Conservation (phyloP, 1,140 invertebrate genomes). For the Lordiphosa clarofinis region DNA sequence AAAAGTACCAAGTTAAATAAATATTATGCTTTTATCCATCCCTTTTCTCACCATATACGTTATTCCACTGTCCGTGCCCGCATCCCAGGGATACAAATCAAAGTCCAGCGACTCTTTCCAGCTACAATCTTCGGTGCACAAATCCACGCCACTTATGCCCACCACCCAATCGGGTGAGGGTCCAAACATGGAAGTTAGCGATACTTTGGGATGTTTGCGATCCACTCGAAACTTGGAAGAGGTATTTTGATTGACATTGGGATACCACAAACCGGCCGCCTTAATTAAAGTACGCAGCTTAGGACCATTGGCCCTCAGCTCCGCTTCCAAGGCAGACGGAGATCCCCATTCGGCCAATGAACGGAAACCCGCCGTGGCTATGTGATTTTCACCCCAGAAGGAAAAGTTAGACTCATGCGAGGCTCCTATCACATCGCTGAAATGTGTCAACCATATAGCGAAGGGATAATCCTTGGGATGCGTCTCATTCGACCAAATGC, state of each 20-base stretch:
- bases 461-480: slow-evolving; percentile 98
- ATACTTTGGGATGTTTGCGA: slow-evolving; percentile 92
- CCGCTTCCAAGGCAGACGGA: slow-evolving; percentile 92
- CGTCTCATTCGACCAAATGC: slow-evolving; percentile 96
- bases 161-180: slow-evolving; percentile 98
- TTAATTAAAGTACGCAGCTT: slow-evolving; percentile 96
- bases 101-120: slow-evolving; percentile 90
- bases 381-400: slow-evolving; percentile 96
- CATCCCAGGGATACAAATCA: slow-evolving; percentile 96
- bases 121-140: slow-evolving; percentile 93
- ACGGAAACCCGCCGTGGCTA: slow-evolving; percentile 94
- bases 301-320: slow-evolving; percentile 90
- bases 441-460: slow-evolving; percentile 94
- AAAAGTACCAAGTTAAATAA: background rate
- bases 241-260: slow-evolving; percentile 93
- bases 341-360: slow-evolving; percentile 87
- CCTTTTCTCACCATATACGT: slow-evolving; percentile 88
- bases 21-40: background rate
- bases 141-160: slow-evolving; percentile 91
- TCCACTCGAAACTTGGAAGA: slow-evolving; percentile 93
- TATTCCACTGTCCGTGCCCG: slow-evolving; percentile 95
- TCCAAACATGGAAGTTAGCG: slow-evolving; percentile 96
- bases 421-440: slow-evolving; percentile 98
- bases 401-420: slow-evolving; percentile 94
- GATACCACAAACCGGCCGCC: slow-evolving; percentile 95